A percentile compares a stretch with the other conserved stretches of the same genome.
Evolutionary conservation across 1,140 invertebrate genomes (phyloP).

Genomic region (Helicorthomorpha holstii): DNA sequence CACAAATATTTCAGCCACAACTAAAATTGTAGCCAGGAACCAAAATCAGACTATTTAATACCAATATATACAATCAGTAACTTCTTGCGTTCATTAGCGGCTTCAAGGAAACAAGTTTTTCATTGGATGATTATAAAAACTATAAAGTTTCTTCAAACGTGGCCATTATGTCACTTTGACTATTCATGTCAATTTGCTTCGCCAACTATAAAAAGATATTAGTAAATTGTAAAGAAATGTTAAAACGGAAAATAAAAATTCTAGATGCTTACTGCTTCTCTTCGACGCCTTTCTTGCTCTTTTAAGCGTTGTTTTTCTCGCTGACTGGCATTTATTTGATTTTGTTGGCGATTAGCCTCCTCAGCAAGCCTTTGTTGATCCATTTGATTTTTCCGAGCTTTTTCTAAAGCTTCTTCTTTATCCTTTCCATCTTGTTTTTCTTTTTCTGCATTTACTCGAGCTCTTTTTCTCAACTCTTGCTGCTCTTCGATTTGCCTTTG

Average conservation of each 20-base stretch:
- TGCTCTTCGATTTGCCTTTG: conserved; percentile 67
- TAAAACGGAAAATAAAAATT: background rate
- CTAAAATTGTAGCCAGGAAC: background rate
- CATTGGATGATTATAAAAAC: background rate
- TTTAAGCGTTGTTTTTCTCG: conserved; percentile 47
- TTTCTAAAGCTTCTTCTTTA: conserved; percentile 59
- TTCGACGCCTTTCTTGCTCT: conserved; percentile 71
- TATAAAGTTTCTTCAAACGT: conserved; percentile 89
- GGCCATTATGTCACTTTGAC: conserved; percentile 94
- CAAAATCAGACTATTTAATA: background rate
- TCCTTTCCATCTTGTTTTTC: conserved; percentile 55
- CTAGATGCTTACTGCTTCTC: conserved; percentile 56
- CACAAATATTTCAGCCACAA: background rate
- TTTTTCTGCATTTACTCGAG: conserved; percentile 55
- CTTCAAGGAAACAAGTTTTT: background rate
- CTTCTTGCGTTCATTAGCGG: background rate
- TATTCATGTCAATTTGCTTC: conserved; percentile 92
- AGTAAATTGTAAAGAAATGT: background rate
- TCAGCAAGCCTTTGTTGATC: conserved; percentile 6
- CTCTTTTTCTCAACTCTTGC: conserved; percentile 56
- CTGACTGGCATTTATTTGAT: conserved; percentile 31
- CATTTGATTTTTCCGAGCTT: conserved; percentile 32
- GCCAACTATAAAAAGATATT: conserved; percentile 59
- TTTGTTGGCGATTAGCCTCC: conserved; percentile 1
- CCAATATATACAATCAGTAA: background rate